Evolutionary conservation across 2,113 vertebrate genomes (phyloP), one percentile per base, ranked within the genome.

Genomic region (Equus quagga): DNA sequence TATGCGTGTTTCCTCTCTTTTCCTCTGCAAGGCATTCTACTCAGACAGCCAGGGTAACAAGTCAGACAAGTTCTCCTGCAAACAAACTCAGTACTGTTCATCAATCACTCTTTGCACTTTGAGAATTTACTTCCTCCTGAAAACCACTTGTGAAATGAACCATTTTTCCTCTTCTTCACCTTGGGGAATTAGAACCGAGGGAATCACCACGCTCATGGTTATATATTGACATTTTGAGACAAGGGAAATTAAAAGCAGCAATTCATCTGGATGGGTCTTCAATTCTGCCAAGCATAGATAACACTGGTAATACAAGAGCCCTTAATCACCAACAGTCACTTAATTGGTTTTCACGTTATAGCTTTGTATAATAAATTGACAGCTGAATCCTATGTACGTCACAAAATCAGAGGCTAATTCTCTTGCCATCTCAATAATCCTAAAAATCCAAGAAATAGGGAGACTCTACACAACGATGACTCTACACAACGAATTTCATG

Each of bases 1-100:
- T 46, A 65, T 28, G 85, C 58, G 21, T 93, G 44, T 79, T 46
- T 44, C 28, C 84, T 44, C 31, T 23, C 54, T 58, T 64, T 80
- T 93, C 64, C 62, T 91, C 44, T 65, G 26, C 14, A 87, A 89
- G 75, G 5, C 24, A 17, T 82, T 89, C 72, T 89, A 14, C 8
- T 49, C 31, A 91, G 79, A 60, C 67, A 81, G 76, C 69, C 58
- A 79, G 4, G 6, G 28, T 89, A 96, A 80, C 69, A 67, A 93
- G 82, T 94, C 21, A 69, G 46, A 80, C 67, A 65, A 76, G 78
- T 83, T 92, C 73, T 92, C 84, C 86, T 75, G 60, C 91, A 89
- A 97, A 97, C 83, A 82, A 95, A 92, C 14, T 51, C 24, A 69
- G 46, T 49, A 8, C 65, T 91, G 79, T 96, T 94, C 92, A 95